Conservation (phyloP, 2,113 vertebrate genomes). For the Mormyrus iriodes region DNA sequence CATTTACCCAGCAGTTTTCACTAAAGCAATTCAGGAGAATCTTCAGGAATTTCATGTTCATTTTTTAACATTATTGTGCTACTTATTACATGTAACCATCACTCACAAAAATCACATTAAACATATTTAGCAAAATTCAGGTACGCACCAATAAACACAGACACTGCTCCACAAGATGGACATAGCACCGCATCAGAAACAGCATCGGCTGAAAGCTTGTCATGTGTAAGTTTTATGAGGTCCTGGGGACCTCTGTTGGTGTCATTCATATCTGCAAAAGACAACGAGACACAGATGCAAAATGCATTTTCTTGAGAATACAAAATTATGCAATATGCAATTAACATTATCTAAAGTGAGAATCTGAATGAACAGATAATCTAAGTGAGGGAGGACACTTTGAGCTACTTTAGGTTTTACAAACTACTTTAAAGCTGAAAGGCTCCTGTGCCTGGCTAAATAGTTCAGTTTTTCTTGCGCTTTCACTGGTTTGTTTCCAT, state of each 20-base stretch:
- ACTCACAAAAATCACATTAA: background rate
- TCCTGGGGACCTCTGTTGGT: constrained; percentile 53
- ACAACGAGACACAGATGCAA: background rate
- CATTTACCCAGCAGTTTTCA: background rate
- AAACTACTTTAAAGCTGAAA: no score
- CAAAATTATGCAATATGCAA: background rate
- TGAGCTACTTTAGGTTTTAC: no score
- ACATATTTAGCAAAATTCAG: background rate
- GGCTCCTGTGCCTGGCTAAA: no score
- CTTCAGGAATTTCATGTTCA: background rate
- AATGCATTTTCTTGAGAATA: background rate
- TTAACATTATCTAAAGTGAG: background rate
- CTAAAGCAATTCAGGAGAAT: background rate
- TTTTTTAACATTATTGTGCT: background rate
- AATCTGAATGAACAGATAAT: no score
- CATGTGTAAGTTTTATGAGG: constrained; percentile 66
- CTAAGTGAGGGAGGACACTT: no score
- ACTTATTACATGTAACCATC: background rate
- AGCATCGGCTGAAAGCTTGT: constrained; percentile 72
- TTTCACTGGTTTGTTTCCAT: no score
- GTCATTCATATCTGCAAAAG: constrained; percentile 30
- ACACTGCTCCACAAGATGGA: constrained; percentile 75
- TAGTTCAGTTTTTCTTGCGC: no score
- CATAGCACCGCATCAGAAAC: constrained; percentile 68
- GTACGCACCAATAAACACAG: constrained; percentile 78